These are phyloP conservation scores for Chamaea fasciata DNA, from an alignment of 2,113 vertebrate species.

Conservation along the genomic window DNA sequence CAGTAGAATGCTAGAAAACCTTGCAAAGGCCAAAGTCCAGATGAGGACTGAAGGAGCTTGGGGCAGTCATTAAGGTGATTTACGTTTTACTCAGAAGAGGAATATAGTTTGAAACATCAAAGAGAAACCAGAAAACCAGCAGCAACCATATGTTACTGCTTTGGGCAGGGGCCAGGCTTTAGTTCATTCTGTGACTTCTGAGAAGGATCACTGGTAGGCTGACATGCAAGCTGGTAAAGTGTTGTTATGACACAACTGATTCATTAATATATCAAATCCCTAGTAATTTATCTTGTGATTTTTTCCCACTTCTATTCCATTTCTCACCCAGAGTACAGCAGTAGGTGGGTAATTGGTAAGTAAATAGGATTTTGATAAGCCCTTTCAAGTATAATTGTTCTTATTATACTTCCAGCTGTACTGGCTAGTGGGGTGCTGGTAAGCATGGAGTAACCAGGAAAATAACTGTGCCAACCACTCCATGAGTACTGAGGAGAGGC, in stretches of 20 bases:
- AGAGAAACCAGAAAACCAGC: neutral
- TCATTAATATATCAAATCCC: neutral
- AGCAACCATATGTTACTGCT: neutral
- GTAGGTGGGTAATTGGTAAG: neutral
- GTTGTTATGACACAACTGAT: neutral
- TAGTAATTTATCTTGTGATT: neutral
- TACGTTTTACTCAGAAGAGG: neutral
- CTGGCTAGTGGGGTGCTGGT: neutral
- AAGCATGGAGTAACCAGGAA: neutral
- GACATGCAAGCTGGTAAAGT: neutral
- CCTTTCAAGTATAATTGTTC: neutral
- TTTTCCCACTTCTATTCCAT: neutral
- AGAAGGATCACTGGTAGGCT: neutral
- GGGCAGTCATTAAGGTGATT: neutral
- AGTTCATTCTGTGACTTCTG: neutral
- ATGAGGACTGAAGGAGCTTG: neutral
- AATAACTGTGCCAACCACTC: neutral
- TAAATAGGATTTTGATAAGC: neutral
- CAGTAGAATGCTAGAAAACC: neutral
- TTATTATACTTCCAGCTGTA: neutral
- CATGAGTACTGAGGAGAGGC: neutral
- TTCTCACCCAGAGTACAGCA: neutral
- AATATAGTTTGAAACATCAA: neutral
- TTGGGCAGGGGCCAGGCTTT: neutral
- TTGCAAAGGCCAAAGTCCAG: neutral